These are phyloP conservation scores for Bombylius discolor DNA, from an alignment of 2,888 invertebrate genomes.

Conservation along the genomic window DNA sequence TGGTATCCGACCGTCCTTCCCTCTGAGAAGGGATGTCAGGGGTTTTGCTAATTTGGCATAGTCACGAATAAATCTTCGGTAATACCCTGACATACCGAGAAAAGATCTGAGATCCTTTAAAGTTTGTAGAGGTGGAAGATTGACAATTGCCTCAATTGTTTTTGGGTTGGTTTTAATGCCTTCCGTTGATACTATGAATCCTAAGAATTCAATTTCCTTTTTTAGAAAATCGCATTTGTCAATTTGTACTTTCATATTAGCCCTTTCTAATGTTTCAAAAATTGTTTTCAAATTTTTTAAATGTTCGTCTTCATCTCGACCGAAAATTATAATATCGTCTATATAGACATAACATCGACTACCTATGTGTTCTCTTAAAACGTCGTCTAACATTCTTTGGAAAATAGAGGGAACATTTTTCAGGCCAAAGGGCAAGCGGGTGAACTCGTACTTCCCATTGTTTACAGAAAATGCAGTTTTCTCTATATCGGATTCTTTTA, in stretches of 20 bases:
- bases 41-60: no score
- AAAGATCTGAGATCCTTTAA: constrained; percentile 13
- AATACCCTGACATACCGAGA: constrained; percentile 15
- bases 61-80: constrained; percentile 14
- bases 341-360: constrained; percentile 9
- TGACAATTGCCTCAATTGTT: constrained; percentile 16
- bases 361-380: constrained; percentile 8
- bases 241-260: constrained; percentile 9
- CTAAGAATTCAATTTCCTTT: constrained; percentile 22
- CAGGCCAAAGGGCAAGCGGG: no score
- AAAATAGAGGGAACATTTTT: no score
- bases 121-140: constrained; percentile 14
- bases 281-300: constrained; percentile 4
- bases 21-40: no score
- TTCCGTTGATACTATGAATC: constrained; percentile 19
- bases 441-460: no score
- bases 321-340: constrained; percentile 8
- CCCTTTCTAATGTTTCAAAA: constrained; percentile 3
- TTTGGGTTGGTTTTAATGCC: constrained; percentile 19
- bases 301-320: constrained; percentile 5
- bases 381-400: constrained; percentile 3
- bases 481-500: no score
- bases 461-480: no score
- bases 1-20: no score
- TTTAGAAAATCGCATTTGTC: constrained; percentile 21